Percentiles rank a stretch among this genome's conserved stretches.
These are phyloP conservation scores for Platorchestia sp. DNA, from an alignment of 1,140 invertebrate genomes.

Conservation along the genomic window DNA sequence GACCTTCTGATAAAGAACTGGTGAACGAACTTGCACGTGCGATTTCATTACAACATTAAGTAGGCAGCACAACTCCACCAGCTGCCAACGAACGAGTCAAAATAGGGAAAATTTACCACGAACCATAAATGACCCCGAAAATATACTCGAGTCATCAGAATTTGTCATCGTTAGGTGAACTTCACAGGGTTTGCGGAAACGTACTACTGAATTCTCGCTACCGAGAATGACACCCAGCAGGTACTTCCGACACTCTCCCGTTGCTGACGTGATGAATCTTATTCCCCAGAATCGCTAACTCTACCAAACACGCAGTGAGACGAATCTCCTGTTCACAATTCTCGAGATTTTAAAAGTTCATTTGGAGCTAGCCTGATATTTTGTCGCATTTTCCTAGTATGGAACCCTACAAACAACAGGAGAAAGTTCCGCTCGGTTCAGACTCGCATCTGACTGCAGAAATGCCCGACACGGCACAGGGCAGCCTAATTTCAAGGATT, in stretches of 20 bases:
- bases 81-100: not conserved
- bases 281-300: not conserved
- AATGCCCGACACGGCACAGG: not conserved
- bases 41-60: too few relatives aligned
- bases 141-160: not conserved
- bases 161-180: too few relatives aligned
- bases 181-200: too few relatives aligned
- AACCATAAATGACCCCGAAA: not conserved
- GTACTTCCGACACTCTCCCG: not conserved
- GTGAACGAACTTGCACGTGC: not conserved
- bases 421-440: not conserved
- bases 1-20: not conserved
- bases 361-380: not conserved
- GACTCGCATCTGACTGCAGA: not conserved
- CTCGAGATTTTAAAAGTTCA: not conserved
- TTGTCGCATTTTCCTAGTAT: not conserved
- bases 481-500: not conserved
- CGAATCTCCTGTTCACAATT: not conserved
- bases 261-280: not conserved
- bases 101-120: not conserved
- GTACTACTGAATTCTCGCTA: not conserved
- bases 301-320: not conserved
- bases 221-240: not conserved
- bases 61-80: too few relatives aligned
- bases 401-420: not conserved